Evolutionary conservation across 2,888 invertebrate genomes (phyloP), one percentile per base, ranked within the genome.

Genomic region (Pachydiplax longipennis): DNA sequence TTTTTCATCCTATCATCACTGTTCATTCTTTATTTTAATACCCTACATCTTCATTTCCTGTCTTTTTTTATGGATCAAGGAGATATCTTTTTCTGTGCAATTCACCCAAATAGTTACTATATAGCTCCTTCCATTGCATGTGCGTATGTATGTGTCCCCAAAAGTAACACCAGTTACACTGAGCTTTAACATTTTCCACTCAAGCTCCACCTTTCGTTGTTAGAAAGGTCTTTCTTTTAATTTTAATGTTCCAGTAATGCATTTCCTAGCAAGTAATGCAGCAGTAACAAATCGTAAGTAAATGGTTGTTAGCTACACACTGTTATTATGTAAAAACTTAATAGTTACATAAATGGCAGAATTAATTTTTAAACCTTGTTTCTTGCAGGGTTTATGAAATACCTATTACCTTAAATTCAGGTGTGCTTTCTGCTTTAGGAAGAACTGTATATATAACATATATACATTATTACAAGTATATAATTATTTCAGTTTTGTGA

Each of bases 401-500:
- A 82, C 44, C 40, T 82, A 40, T 82, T 48, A 82, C 25, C 82
- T 13, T 25, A 31, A 73, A 73, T 73, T 73, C 73, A 73, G 73
- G 73, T 73, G 73, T 73, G 73, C 73, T 73, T 73, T 73, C 73
- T 73, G 73, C 81, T 81, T 81, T 40, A 81, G 81, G 40, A 81
- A 81, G 81, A 73, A 44, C 5, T 81, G 53, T 44, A n/a, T 83
- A 35, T 35, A 58, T 35, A 58, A 83, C n/a, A n/a, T 58, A 58
- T 82, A 35, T 65, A n/a, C 40, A 25, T 87, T 4, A 87, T 87
- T 37, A 65, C 61, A 37, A n/a, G 0, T 65, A 31, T 87, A 61
- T 37, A 65, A 61, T 61, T 65, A 61, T 22, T 53, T 87, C 35
- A 37, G 18, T 65, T 40, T 25, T 44, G 44, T 44, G 44, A 37